Evolutionary conservation across 2,113 vertebrate species (phyloP).

Genomic region (Datnioides undecimradiatus): DNA sequence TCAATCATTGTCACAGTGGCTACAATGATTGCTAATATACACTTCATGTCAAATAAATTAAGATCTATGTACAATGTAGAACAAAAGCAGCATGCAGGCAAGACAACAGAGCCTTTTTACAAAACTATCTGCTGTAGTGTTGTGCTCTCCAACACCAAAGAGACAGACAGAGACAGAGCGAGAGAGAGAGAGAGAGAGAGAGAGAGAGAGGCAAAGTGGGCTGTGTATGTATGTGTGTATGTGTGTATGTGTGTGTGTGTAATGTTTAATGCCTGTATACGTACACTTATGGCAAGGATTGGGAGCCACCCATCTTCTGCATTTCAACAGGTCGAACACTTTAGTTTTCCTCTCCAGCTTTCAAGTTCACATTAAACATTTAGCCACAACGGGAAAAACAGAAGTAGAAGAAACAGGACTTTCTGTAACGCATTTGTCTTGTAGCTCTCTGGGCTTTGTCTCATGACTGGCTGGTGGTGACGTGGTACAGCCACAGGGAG

Average conservation of each 20-base stretch:
- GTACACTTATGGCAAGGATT: slow-evolving; percentile 18
- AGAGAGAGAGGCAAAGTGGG: slow-evolving; percentile 42
- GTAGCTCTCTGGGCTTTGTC: slow-evolving; percentile 29
- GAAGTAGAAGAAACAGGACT: slow-evolving; percentile 3
- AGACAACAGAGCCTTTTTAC: slow-evolving; percentile 76
- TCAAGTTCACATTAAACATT: slow-evolving; percentile 28
- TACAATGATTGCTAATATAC: slow-evolving; percentile 75
- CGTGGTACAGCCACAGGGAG: slow-evolving; percentile 30
- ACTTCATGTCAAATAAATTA: slow-evolving; percentile 80
- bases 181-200: slow-evolving; percentile 43
- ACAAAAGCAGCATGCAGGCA: slow-evolving; percentile 85
- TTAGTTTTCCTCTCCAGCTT: background rate
- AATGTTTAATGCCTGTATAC: slow-evolving; percentile 18
- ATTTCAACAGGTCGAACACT: slow-evolving; percentile 4
- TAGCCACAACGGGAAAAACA: slow-evolving; percentile 1
- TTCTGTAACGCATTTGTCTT: slow-evolving; percentile 20
- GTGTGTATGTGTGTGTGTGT: slow-evolving; percentile 37
- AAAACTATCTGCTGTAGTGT: slow-evolving; percentile 64
- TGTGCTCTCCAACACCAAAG: slow-evolving; percentile 61
- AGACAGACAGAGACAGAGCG: slow-evolving; percentile 42
- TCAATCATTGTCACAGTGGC: slow-evolving; percentile 67
- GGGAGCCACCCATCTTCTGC: slow-evolving; percentile 40
- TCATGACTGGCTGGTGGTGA: slow-evolving; percentile 34
- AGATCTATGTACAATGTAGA: slow-evolving; percentile 82
- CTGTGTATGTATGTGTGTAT: slow-evolving; percentile 24